phyloP scores from a whole-genome alignment of 2,797 vertebrate species.

The Sarcophilus harrisii region DNA sequence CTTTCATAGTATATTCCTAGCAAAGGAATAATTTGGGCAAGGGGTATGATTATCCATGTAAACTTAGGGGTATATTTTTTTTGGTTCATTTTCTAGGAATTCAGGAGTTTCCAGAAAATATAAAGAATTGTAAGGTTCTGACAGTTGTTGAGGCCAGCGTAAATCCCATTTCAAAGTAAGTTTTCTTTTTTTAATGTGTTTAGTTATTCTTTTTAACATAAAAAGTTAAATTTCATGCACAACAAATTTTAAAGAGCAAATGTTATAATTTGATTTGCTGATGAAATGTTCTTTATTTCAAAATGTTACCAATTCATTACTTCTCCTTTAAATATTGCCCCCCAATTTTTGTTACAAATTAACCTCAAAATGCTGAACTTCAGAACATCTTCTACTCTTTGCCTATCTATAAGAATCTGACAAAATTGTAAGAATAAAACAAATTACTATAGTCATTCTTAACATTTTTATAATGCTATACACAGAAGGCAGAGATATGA shows the following conservation, averaged over 20 bases:
- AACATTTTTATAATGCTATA: not conserved
- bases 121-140: conserved; percentile 98
- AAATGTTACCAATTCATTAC: not conserved
- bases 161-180: conserved; percentile 99
- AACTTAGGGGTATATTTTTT: conserved; percentile 6
- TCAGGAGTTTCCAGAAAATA: conserved; percentile 99
- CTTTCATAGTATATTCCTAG: not conserved
- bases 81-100: conserved; percentile 90
- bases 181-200: conserved; percentile 57
- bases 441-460: not conserved
- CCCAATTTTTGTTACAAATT: not conserved
- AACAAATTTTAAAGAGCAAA: not conserved
- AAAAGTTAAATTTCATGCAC: not conserved
- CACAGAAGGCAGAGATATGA: not conserved
- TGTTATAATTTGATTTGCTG: not conserved
- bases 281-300: not conserved
- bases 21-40: not conserved
- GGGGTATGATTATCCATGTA: not conserved
- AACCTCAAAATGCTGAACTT: not conserved
- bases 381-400: not conserved
- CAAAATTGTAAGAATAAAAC: not conserved
- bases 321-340: not conserved
- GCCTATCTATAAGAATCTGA: not conserved
- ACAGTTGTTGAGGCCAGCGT: conserved; percentile 97
- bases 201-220: not conserved